Evolutionary conservation across 2,888 invertebrate genomes (phyloP).

Genomic region (Eudemis profundana): DNA sequence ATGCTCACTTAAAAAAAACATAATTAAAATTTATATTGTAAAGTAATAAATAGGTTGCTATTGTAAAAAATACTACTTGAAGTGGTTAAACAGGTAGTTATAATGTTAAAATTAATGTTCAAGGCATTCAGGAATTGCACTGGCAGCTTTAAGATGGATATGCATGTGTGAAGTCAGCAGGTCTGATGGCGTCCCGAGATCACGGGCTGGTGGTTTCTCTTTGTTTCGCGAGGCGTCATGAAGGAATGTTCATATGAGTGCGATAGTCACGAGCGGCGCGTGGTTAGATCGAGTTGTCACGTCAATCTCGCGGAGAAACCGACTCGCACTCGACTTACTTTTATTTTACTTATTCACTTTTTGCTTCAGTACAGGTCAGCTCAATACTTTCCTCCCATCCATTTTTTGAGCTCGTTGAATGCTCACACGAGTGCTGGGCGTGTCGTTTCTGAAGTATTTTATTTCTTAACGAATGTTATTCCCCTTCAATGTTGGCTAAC

Average conservation of each 20-base stretch:
- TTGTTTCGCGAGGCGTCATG: slow-evolving; percentile 37
- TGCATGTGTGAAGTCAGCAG: neutral
- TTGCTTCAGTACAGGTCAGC: slow-evolving; percentile 48
- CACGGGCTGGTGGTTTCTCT: slow-evolving; percentile 30
- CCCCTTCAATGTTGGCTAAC: neutral
- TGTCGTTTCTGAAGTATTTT: slow-evolving; percentile 20
- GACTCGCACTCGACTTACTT: slow-evolving; percentile 57
- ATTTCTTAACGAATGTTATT: slow-evolving; percentile 20
- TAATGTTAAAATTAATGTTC: slow-evolving; percentile 31
- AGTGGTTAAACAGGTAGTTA: slow-evolving; percentile 32
- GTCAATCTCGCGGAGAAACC: slow-evolving; percentile 72
- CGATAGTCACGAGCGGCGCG: slow-evolving; percentile 31
- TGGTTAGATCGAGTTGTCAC: slow-evolving; percentile 64
- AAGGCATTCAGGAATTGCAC: slow-evolving; percentile 34
- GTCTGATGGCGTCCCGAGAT: neutral
- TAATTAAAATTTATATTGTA: neutral
- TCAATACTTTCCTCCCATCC: slow-evolving; percentile 37
- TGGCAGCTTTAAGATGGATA: neutral
- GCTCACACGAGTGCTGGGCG: slow-evolving; percentile 17
- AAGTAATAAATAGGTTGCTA: neutral
- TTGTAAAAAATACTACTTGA: slow-evolving; percentile 11
- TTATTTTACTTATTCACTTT: slow-evolving; percentile 55
- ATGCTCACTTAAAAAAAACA: neutral
- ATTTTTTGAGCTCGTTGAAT: slow-evolving; percentile 23
- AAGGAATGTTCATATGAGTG: slow-evolving; percentile 37